phyloP scores from a whole-genome alignment of 2,888 invertebrate species.

The Caenorhabditis sp. region DNA sequence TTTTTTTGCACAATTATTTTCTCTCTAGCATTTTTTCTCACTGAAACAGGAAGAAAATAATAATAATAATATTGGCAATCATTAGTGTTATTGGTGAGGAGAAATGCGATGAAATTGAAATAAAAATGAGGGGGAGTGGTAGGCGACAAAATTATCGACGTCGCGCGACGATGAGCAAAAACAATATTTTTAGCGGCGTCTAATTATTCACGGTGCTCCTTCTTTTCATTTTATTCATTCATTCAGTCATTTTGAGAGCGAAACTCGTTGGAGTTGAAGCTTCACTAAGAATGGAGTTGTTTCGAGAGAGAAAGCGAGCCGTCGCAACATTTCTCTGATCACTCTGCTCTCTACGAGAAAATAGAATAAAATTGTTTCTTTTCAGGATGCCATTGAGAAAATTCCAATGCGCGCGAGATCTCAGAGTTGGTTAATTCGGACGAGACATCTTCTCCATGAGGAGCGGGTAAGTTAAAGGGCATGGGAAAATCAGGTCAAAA shows the following conservation, averaged over 20 bases:
- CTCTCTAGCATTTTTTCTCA: not conserved
- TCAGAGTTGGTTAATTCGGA: slow-evolving; percentile 70
- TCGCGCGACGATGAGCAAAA: not conserved
- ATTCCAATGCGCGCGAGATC: slow-evolving; percentile 70
- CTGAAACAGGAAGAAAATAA: not conserved
- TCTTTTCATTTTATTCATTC: not conserved
- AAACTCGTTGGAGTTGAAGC: not conserved
- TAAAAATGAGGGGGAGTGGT: not conserved
- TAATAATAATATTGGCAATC: not conserved
- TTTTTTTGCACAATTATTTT: not conserved
- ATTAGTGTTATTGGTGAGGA: not conserved
- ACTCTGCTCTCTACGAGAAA: too few relatives aligned
- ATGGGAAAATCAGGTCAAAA: not conserved
- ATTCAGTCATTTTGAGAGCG: not conserved
- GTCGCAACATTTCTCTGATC: not conserved
- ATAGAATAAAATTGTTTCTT: not conserved
- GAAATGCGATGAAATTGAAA: not conserved
- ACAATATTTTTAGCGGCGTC: not conserved
- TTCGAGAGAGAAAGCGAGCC: not conserved
- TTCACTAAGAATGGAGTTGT: too few relatives aligned
- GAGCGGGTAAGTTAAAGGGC: slow-evolving; percentile 55
- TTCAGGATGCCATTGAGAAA: slow-evolving; percentile 70
- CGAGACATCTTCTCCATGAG: slow-evolving; percentile 68
- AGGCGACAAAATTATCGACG: not conserved
- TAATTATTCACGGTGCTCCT: not conserved